phyloP scores from a whole-genome alignment of 2,113 vertebrate genomes.

The Eleginops maclovinus region DNA sequence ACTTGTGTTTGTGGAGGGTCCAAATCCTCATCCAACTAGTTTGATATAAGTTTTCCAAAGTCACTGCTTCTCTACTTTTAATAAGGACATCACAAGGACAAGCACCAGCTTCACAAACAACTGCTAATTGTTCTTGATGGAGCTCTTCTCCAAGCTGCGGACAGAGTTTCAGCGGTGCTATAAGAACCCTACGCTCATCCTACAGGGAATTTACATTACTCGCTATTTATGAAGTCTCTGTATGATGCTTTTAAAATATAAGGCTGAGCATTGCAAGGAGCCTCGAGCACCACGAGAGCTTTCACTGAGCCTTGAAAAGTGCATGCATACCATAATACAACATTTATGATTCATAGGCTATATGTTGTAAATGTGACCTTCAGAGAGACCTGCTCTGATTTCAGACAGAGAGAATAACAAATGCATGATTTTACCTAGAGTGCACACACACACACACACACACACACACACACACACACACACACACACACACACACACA shows the following conservation, averaged over 20 bases:
- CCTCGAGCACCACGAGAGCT: slow-evolving; percentile 9
- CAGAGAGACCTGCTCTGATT: neutral
- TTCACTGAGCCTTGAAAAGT: neutral
- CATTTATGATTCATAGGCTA: neutral
- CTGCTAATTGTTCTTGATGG: slow-evolving; percentile 43
- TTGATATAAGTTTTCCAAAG: too few relatives aligned
- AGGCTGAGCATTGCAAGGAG: neutral
- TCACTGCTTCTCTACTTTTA: too few relatives aligned
- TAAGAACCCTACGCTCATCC: neutral
- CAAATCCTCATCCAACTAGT: too few relatives aligned
- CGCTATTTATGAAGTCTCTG: neutral
- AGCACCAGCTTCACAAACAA: slow-evolving; percentile 11
- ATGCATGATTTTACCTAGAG: too few relatives aligned
- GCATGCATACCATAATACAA: neutral
- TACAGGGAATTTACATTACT: neutral
- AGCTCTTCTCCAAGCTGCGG: slow-evolving; percentile 16
- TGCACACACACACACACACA: neutral
- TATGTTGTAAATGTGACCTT: neutral
- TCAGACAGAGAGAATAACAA: neutral
- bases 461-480: neutral
- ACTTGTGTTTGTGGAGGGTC: too few relatives aligned
- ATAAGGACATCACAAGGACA: too few relatives aligned
- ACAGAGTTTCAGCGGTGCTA: slow-evolving; percentile 20
- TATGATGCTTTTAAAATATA: slow-evolving; percentile 18
- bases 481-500: neutral